Conservation (phyloP, 1,140 invertebrate genomes). For the Ceratosolen fusciceps region DNA sequence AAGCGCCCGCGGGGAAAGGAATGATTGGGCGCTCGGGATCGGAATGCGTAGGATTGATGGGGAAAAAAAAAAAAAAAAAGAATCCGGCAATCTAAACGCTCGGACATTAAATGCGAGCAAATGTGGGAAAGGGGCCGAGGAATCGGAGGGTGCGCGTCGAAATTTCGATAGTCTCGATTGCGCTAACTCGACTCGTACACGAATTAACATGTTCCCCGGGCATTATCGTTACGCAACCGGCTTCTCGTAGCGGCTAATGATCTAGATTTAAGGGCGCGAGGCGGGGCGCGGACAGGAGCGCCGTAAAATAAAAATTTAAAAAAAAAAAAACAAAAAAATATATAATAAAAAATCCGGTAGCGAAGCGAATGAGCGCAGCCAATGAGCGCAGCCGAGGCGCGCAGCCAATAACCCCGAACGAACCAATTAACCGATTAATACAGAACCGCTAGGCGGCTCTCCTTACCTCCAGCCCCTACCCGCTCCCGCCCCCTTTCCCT, state of each 20-base stretch:
- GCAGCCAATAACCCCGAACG: too few relatives aligned
- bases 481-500: too few relatives aligned
- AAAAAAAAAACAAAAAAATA: background rate
- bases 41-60: slow-evolving; percentile 14
- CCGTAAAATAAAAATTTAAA: background rate
- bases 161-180: slow-evolving; percentile 18
- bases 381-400: too few relatives aligned
- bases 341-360: too few relatives aligned
- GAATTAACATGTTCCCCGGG: slow-evolving; percentile 20
- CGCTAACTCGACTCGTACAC: background rate
- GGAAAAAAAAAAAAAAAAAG: slow-evolving; percentile 15
- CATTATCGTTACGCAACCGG: too few relatives aligned
- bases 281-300: too few relatives aligned
- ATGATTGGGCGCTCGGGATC: slow-evolving; percentile 36
- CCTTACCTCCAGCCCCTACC: background rate
- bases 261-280: slow-evolving; percentile 3
- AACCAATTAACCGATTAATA: slow-evolving; percentile 18
- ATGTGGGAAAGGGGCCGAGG: slow-evolving; percentile 22
- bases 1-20: slow-evolving; percentile 28
- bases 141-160: slow-evolving; percentile 19
- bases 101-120: background rate
- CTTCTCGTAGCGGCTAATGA: background rate
- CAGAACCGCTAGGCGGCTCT: background rate
- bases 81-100: background rate
- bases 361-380: background rate